Evolutionary conservation across 2,888 invertebrate genomes (phyloP).

Genomic region (Drosophila atripex): DNA sequence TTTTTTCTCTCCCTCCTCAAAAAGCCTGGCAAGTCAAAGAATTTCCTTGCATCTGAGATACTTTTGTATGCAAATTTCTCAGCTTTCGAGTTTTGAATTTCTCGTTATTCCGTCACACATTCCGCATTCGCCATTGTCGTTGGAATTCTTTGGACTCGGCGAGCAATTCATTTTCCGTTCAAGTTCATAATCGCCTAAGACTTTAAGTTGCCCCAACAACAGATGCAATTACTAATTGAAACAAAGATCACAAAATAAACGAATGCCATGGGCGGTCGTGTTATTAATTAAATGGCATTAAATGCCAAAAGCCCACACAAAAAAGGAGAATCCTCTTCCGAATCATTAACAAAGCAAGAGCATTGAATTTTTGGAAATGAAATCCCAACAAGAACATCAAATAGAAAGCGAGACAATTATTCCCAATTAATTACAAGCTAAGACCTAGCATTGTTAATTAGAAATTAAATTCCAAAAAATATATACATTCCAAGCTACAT

Average conservation of each 20-base stretch:
- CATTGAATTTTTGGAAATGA: background rate
- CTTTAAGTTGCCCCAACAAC: slow-evolving; percentile 3
- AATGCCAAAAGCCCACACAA: slow-evolving; percentile 15
- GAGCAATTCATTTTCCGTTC: slow-evolving; percentile 3
- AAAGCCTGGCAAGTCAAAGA: slow-evolving; percentile 27
- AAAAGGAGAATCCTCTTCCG: slow-evolving; percentile 5
- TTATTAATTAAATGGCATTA: slow-evolving; percentile 74
- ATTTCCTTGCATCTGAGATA: slow-evolving; percentile 35
- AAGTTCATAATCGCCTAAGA: background rate
- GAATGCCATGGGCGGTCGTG: slow-evolving; percentile 3
- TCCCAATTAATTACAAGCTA: slow-evolving; percentile 1
- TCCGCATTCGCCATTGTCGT: slow-evolving; percentile 12
- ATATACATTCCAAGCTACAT: no score
- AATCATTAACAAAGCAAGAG: slow-evolving; percentile 21
- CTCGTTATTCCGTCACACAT: slow-evolving; percentile 4
- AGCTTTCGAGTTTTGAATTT: slow-evolving; percentile 34
- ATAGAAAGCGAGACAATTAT: background rate
- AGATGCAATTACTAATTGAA: slow-evolving; percentile 59
- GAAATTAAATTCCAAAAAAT: background rate
- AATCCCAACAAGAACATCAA: slow-evolving; percentile 1
- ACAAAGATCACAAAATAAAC: slow-evolving; percentile 51
- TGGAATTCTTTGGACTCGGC: background rate
- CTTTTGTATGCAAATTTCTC: slow-evolving; percentile 47
- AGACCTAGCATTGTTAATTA: background rate
- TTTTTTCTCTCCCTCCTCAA: background rate